Evolutionary conservation across 2,797 vertebrate genomes (phyloP).

Genomic region (Peromyscus aztecus): DNA sequence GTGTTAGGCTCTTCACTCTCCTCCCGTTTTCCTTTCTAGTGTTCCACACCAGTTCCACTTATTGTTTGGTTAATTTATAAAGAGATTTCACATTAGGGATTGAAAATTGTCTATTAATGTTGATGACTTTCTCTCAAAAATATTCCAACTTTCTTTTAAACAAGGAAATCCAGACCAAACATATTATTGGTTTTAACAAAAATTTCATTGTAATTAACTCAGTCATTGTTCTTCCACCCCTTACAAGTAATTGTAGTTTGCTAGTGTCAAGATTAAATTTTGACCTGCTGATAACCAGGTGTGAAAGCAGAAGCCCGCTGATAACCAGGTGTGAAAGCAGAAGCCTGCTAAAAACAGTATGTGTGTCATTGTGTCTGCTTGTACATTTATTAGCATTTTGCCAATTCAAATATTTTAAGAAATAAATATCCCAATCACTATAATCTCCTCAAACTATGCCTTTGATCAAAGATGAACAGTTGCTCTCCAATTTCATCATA

Average conservation of each 20-base stretch:
- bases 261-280: neutral
- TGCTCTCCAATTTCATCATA: neutral
- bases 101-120: neutral
- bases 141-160: slow-evolving; percentile 56
- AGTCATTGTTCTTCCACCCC: fast-evolving
- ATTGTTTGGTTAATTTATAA: slow-evolving; percentile 44
- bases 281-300: neutral
- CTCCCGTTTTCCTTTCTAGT: neutral
- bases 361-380: neutral
- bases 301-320: neutral
- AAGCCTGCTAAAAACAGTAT: neutral
- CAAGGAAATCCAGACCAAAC: slow-evolving; percentile 42
- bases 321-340: neutral
- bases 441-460: neutral
- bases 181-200: slow-evolving; percentile 64
- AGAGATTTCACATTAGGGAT: slow-evolving; percentile 51
- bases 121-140: neutral
- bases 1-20: neutral
- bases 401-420: neutral
- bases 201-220: slow-evolving; percentile 53
- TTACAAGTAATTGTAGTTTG: slow-evolving; percentile 59
- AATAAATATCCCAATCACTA: slow-evolving; percentile 48
- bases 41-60: neutral
- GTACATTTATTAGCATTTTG: neutral
- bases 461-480: neutral